Conservation (phyloP, 2,888 invertebrate genomes). For the Neelides folsomi region DNA sequence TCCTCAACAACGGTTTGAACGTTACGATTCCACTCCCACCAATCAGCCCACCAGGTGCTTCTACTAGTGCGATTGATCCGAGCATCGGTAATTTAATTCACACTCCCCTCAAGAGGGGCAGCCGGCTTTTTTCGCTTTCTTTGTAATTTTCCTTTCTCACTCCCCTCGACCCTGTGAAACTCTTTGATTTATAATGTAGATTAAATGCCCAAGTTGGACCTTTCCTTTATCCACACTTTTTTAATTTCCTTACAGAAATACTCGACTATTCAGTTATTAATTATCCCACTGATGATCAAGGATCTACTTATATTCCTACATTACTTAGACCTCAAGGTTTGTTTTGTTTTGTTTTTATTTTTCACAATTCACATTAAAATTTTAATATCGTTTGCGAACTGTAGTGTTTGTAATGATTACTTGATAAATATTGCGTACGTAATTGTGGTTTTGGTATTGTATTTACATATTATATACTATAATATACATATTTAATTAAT, state of each 20-base stretch:
- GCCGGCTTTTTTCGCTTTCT: not conserved
- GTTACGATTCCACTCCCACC: constrained; percentile 7
- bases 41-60: constrained; percentile 19
- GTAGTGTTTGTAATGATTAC: constrained; percentile 4
- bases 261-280: constrained; percentile 58
- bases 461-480: no score
- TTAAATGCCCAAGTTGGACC: not conserved
- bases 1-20: constrained; percentile 11
- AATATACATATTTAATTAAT: no score
- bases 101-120: no score
- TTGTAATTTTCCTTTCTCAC: not conserved
- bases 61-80: constrained; percentile 23
- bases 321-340: constrained; percentile 59
- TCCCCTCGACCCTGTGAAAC: not conserved
- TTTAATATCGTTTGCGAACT: constrained; percentile 5
- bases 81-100: constrained; percentile 6
- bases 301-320: constrained; percentile 55
- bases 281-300: constrained; percentile 62
- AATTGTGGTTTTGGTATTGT: not conserved
- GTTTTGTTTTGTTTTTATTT: constrained; percentile 27
- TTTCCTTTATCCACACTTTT: constrained; percentile 7
- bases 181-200: not conserved
- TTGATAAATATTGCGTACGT: constrained; percentile 1
- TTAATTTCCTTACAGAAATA: constrained; percentile 50
- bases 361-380: not conserved